Percentiles rank a stretch among this genome's conserved stretches.
Evolutionary conservation across 2,888 invertebrate species (phyloP).

Genomic region (Tetramorium bicarinatum): DNA sequence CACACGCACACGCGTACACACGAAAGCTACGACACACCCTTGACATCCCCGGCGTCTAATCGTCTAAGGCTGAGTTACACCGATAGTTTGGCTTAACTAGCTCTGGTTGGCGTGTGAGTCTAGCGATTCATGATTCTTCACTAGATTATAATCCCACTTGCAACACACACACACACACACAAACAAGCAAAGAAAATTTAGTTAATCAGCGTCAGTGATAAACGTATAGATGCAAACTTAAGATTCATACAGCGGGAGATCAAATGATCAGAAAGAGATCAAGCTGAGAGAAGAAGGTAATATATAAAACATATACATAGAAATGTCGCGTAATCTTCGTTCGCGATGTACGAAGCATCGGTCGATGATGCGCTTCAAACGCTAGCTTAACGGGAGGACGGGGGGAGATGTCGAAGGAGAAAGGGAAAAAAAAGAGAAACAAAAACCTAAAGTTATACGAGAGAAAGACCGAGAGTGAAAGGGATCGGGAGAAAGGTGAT

Average conservation of each 20-base stretch:
- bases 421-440: slow-evolving; percentile 20
- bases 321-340: slow-evolving; percentile 76
- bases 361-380: slow-evolving; percentile 56
- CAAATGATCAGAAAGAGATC: slow-evolving; percentile 35
- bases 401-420: background rate
- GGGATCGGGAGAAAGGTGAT: slow-evolving; percentile 35
- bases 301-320: slow-evolving; percentile 70
- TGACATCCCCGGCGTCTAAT: slow-evolving; percentile 50
- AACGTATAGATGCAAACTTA: slow-evolving; percentile 42
- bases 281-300: slow-evolving; percentile 27
- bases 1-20: slow-evolving; percentile 40
- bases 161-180: background rate
- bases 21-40: slow-evolving; percentile 12
- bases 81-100: slow-evolving; percentile 43
- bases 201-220: slow-evolving; percentile 47
- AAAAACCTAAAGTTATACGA: slow-evolving; percentile 47
- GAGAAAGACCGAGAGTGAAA: slow-evolving; percentile 42
- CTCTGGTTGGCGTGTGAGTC: slow-evolving; percentile 30
- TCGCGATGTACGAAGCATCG: slow-evolving; percentile 74
- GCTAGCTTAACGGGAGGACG: slow-evolving; percentile 54
- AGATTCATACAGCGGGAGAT: slow-evolving; percentile 51
- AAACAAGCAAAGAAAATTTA: slow-evolving; percentile 22
- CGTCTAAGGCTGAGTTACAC: slow-evolving; percentile 53
- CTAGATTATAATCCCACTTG: slow-evolving; percentile 44
- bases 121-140: slow-evolving; percentile 46